Evolutionary conservation across 1,140 invertebrate genomes (phyloP).

Genomic region (Leucophenga varia): DNA sequence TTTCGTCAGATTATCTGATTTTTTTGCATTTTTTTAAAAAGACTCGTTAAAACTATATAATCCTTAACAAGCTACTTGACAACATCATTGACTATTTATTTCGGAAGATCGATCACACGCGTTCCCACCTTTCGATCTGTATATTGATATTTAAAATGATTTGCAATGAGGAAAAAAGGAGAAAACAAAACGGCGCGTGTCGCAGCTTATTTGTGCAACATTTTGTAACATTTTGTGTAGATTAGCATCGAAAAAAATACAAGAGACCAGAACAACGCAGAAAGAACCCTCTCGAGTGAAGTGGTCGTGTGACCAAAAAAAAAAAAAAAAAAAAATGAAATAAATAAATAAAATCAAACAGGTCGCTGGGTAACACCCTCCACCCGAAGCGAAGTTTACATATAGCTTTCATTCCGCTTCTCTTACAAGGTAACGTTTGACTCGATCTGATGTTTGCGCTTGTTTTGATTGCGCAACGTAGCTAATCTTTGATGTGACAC

Average conservation of each 20-base stretch:
- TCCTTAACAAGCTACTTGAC: no score
- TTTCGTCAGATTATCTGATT: no score
- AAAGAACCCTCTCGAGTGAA: conserved; percentile 5
- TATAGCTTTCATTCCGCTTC: no score
- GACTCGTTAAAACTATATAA: no score
- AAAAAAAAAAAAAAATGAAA: no score
- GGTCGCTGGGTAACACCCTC: conserved; percentile 20
- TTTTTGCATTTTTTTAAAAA: no score
- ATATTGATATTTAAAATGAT: no score
- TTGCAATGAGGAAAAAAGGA: no score
- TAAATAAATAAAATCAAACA: conserved; percentile 54
- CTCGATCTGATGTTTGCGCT: conserved; percentile 20
- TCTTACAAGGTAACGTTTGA: no score
- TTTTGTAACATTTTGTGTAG: conserved; percentile 54
- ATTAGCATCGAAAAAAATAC: conserved; percentile 50
- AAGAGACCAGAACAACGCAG: neutral
- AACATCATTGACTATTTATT: no score
- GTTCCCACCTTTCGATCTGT: no score
- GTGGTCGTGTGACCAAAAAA: neutral
- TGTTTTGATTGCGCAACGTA: conserved; percentile 48
- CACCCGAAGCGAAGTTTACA: conserved; percentile 1
- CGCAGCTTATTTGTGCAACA: conserved; percentile 54
- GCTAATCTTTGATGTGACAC: conserved; percentile 42
- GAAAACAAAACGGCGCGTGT: conserved; percentile 47
- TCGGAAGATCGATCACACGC: no score